Evolutionary conservation across 2,113 vertebrate species (phyloP), one percentile per base, ranked within the genome.

Genomic region (Pseudois nayaur): DNA sequence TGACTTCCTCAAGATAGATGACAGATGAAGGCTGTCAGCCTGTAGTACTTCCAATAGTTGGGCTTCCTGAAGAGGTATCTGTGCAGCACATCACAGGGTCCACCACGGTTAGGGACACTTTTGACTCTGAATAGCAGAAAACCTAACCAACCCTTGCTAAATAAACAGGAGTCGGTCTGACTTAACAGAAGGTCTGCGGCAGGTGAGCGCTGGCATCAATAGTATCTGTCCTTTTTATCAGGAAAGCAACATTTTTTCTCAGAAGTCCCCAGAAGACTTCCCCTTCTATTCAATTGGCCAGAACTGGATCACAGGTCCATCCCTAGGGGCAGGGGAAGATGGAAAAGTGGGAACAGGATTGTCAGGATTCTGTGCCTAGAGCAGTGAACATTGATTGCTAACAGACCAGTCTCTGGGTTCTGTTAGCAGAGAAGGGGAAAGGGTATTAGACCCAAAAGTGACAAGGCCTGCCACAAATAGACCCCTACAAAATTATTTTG

Each of bases 121-220:
- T 79, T 89, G 25, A 85, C 87, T 92, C 54, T 29, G 25, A 89
- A 48, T 13, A 31, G 87, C 96, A 71, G 79, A 95, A 97, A 96
- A 78, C 54, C 10, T 8, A 3, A 52, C 33, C 3, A 0, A 71
- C 31, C 52, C 54, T 78, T 60, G 50, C 25, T 94, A 78, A 71
- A 94, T 76, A 89, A 83, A 55, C n/a, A 84, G 33, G 43, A 87
- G 33, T 94, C 36, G 19, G 33, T 43, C 95, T 96, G 23, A 50
- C 27, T 94, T 87, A 81, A 48, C 62, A 87, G 33, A 87, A 81
- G 10, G 59, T 81, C 60, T 36, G 54, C 12, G 33, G 59, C 74
- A 89, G 43, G 74, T 45, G 52, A 64, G 74, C 45, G 7, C 11
- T 74, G 55, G 11, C 59, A 82, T 84, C 64, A 50, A 67, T 14